Base-by-base conservation (phyloP, 2,888 invertebrate species). In the Agrochola lota region DNA sequence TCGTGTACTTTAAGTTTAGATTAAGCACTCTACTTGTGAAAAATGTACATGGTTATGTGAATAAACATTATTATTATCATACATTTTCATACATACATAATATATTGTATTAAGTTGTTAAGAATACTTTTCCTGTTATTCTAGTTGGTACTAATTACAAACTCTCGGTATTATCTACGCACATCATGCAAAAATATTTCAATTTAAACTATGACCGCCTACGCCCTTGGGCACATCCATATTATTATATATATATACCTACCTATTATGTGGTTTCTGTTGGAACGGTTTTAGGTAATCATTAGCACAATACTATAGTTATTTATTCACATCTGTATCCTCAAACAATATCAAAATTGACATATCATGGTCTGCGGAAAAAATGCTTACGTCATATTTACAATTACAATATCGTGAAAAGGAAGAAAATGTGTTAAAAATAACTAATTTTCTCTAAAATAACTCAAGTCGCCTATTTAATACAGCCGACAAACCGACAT, bases 201-300 rank as follows among this genome's bases (percentile, higher is more conserved):
- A 26, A 71, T 40, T 40, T 40, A 40, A 40, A 40, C 5, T 1
- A 30, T 30, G 40, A 40, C 40, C 17, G 23, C 7, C n/a, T 30
- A 20, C 9, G 49, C 20, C 77, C 78, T 68, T 77, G 78, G n/a
- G 7, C 11, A 30, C 17, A 52, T 68, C 30, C 40, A 49, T 35
- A 20, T 55, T 12, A 52, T 26, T 35, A 26, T 17, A 26, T 35
- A n/a, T 20, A 20, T 17, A 5, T 70, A 59, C 8, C 7, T 23
- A 12, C 40, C 40, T 40, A 40, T n/a, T 30, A 62, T 26, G 17
- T 74, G 5, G 0, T 5, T 30, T 26, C 43, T 0, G 40, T 78
- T 23, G 8, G 1, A 68, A 68, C 15, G 20, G 30, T 43, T 68
- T 68, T 68, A 60, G 40, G 35, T 26, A 77, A 76, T 26, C 30